Evolutionary conservation across 2,797 vertebrate genomes (phyloP).

Genomic region (Anniella stebbinsi): DNA sequence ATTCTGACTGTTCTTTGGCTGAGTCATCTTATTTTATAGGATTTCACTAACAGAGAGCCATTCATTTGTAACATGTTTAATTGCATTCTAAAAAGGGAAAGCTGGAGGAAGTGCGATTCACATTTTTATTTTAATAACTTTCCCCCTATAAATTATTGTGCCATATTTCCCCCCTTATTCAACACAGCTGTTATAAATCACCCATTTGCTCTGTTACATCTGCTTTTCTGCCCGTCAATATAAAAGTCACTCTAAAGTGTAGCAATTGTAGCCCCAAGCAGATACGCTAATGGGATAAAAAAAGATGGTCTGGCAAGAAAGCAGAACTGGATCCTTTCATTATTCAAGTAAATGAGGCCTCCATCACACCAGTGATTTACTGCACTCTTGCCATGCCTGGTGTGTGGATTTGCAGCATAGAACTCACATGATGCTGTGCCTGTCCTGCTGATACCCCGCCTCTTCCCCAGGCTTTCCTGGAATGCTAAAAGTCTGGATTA

Average conservation of each 20-base stretch:
- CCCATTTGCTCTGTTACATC: slow-evolving; percentile 40
- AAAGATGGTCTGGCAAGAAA: slow-evolving; percentile 36
- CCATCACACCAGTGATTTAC: too few species aligned
- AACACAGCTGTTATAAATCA: slow-evolving; percentile 47
- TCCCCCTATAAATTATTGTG: neutral
- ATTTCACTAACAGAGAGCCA: slow-evolving; percentile 29
- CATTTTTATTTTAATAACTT: slow-evolving; percentile 8
- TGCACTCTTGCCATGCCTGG: too few species aligned
- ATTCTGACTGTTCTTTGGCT: slow-evolving; percentile 31
- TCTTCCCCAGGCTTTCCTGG: too few species aligned
- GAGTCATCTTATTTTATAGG: slow-evolving; percentile 52
- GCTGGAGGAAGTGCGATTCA: neutral
- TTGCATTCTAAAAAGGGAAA: slow-evolving; percentile 38
- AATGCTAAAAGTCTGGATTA: too few species aligned
- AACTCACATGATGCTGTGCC: too few species aligned
- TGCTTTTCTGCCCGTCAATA: slow-evolving; percentile 43
- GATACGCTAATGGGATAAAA: slow-evolving; percentile 43
- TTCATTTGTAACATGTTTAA: slow-evolving; percentile 44
- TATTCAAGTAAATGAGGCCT: slow-evolving; percentile 45
- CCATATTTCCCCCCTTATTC: slow-evolving; percentile 31
- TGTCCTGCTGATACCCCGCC: too few species aligned
- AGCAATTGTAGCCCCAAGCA: slow-evolving; percentile 39
- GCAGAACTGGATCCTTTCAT: slow-evolving; percentile 17
- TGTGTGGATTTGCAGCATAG: too few species aligned
- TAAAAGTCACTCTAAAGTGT: slow-evolving; percentile 49